Conservation (phyloP, 2,888 invertebrate genomes). For the Atrina japonica region DNA sequence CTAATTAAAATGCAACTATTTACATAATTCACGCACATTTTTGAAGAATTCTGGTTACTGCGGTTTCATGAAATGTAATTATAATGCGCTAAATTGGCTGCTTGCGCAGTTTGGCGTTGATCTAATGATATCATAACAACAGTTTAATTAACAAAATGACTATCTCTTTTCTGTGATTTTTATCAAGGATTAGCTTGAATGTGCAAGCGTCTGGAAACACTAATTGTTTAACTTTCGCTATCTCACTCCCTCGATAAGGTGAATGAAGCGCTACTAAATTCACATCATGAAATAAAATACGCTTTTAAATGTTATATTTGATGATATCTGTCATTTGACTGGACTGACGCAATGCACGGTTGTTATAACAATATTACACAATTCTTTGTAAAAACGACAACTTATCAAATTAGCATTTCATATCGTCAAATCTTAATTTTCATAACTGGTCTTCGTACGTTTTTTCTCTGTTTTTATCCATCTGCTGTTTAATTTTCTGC, state of each 20-base stretch:
- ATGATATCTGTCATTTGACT: conserved; percentile 11
- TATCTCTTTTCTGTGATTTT: background rate
- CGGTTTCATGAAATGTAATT: conserved; percentile 29
- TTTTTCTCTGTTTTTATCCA: too few relatives aligned
- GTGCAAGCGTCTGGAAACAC: background rate
- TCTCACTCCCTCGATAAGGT: background rate
- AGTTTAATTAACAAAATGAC: conserved; percentile 21
- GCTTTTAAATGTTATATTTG: conserved; percentile 7
- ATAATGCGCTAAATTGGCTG: conserved; percentile 20
- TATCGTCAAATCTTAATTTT: too few relatives aligned
- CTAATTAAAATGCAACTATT: conserved; percentile 34
- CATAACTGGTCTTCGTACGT: too few relatives aligned
- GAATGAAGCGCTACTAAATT: background rate
- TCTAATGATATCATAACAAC: conserved; percentile 12
- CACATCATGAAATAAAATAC: conserved; percentile 1
- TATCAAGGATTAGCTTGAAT: background rate
- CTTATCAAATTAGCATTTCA: too few relatives aligned
- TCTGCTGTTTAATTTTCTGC: too few relatives aligned
- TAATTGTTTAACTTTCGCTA: conserved; percentile 8
- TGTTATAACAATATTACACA: background rate
- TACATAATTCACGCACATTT: conserved; percentile 27
- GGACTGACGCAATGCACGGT: background rate
- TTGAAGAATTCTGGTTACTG: conserved; percentile 12
- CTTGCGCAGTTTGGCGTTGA: conserved; percentile 16
- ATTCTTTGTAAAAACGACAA: background rate